phyloP scores from a whole-genome alignment of 2,888 invertebrate species.

The Tetropium fuscum region DNA sequence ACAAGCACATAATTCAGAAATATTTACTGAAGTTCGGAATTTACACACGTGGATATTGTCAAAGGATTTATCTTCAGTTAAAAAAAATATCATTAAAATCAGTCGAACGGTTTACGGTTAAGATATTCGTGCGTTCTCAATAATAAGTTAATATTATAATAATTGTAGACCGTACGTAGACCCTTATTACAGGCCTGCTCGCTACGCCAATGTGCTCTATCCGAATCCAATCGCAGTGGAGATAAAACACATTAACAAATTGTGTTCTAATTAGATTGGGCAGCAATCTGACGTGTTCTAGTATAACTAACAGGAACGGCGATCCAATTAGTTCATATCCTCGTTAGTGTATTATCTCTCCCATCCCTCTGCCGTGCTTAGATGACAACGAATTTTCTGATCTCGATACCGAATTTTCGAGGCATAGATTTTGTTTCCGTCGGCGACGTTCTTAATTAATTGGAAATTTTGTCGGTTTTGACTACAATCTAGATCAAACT shows the following conservation, averaged over 20 bases:
- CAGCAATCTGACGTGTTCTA: constrained; percentile 66
- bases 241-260: constrained; percentile 68
- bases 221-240: constrained; percentile 64
- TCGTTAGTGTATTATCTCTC: constrained; percentile 52
- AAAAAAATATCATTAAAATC: too few species aligned
- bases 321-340: constrained; percentile 62
- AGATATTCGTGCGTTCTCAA: too few species aligned
- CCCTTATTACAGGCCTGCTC: constrained; percentile 27
- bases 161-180: too few species aligned
- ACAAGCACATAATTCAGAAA: too few species aligned
- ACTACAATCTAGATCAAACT: background rate
- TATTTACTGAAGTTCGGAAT: too few species aligned
- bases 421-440: constrained; percentile 29
- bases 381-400: constrained; percentile 40
- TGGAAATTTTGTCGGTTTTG: constrained; percentile 35
- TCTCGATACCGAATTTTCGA: constrained; percentile 35
- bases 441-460: constrained; percentile 35
- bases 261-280: constrained; percentile 67
- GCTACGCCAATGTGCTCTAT: constrained; percentile 45
- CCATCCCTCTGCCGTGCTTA: constrained; percentile 29
- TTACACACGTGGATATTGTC: too few species aligned
- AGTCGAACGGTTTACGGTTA: too few species aligned
- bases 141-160: too few species aligned
- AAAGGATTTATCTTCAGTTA: too few species aligned
- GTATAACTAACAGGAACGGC: constrained; percentile 58